A percentile compares a stretch with the other conserved stretches of the same genome.
Evolutionary conservation across 2,113 vertebrate genomes (phyloP).

Genomic region (Ginglymostoma cirratum): DNA sequence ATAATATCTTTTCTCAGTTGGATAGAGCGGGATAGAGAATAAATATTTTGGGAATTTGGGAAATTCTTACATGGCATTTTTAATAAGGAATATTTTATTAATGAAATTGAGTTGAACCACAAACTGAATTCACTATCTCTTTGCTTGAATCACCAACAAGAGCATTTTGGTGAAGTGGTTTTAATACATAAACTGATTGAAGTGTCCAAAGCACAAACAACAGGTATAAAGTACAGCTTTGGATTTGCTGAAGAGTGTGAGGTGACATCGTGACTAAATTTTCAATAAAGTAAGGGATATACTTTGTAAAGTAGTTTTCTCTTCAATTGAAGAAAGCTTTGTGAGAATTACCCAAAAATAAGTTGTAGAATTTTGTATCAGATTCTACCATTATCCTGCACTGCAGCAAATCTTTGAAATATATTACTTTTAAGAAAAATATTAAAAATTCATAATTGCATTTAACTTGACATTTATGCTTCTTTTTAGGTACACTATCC

Average conservation of each 20-base stretch:
- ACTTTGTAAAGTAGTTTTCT: background rate
- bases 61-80: too few relatives aligned
- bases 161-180: too few relatives aligned
- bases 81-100: too few relatives aligned
- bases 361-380: background rate
- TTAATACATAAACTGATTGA: too few relatives aligned
- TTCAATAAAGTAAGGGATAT: background rate
- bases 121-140: too few relatives aligned
- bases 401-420: slow-evolving; percentile 10
- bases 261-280: background rate
- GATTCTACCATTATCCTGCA: background rate
- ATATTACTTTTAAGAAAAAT: background rate
- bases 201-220: too few relatives aligned
- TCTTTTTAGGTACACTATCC: background rate
- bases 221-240: background rate
- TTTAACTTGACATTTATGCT: slow-evolving; percentile 27
- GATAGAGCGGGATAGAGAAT: too few relatives aligned
- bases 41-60: too few relatives aligned
- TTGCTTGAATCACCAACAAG: too few relatives aligned
- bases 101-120: too few relatives aligned
- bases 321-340: background rate
- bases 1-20: too few relatives aligned
- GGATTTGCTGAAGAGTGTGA: background rate
- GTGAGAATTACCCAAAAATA: background rate
- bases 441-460: slow-evolving; percentile 32